These are phyloP conservation scores for Syndactyla subalaris DNA, from an alignment of 2,797 vertebrate genomes.

Conservation along the genomic window DNA sequence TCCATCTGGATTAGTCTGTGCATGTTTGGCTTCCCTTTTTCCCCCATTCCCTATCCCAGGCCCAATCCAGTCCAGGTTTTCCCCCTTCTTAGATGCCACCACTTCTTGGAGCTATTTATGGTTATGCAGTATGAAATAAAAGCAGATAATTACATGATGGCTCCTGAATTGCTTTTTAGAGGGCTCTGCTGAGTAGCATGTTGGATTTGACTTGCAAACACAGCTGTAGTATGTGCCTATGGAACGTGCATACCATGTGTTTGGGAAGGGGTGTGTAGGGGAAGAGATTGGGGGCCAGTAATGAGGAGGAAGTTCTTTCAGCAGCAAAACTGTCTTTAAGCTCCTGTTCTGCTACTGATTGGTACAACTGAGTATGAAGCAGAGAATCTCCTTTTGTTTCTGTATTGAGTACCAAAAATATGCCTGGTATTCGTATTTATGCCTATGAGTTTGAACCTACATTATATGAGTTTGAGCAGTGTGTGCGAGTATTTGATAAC, in stretches of 20 bases:
- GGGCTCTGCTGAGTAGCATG: neutral
- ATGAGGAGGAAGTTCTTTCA: neutral
- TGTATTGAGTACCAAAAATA: neutral
- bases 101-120: neutral
- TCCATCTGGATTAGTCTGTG: neutral
- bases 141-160: neutral
- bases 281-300: neutral
- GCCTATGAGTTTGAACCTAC: neutral
- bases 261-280: neutral
- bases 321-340: neutral
- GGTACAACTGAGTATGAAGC: neutral
- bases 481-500: neutral
- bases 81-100: fast-evolving
- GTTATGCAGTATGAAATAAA: neutral
- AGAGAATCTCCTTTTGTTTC: neutral
- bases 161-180: neutral
- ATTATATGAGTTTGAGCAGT: neutral
- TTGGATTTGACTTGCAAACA: neutral
- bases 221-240: neutral
- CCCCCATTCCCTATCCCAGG: neutral
- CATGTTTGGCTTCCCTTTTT: neutral
- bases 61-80: fast-evolving
- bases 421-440: neutral
- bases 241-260: neutral
- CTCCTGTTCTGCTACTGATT: neutral